Conservation (phyloP, 2,888 invertebrate genomes). For the Acronicta alni region DNA sequence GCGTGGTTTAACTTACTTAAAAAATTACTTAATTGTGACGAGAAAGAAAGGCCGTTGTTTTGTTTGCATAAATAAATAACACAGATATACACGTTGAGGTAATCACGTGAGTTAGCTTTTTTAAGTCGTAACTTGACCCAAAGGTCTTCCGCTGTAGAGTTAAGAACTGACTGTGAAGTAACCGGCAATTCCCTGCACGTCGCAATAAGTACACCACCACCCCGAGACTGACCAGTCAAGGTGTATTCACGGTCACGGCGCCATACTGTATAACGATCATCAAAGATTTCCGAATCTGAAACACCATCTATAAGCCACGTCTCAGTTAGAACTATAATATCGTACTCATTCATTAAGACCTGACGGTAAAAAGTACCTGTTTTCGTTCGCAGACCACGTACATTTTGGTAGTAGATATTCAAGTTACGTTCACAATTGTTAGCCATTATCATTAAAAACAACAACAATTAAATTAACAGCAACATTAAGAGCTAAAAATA, state of each 20-base stretch:
- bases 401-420: constrained; percentile 6
- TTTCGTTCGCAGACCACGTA: constrained; percentile 16
- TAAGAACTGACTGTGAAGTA: background rate
- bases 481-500: background rate
- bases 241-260: constrained; percentile 23
- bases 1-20: constrained; percentile 1
- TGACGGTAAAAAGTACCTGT: constrained; percentile 15
- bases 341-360: constrained; percentile 1
- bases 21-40: background rate
- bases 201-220: constrained; percentile 27
- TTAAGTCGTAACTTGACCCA: constrained; percentile 11
- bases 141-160: constrained; percentile 24
- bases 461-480: background rate
- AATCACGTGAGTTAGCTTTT: constrained; percentile 3
- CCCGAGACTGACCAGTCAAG: constrained; percentile 7
- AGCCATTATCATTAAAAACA: background rate
- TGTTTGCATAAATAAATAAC: constrained; percentile 7
- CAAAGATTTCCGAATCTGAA: constrained; percentile 18
- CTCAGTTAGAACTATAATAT: constrained; percentile 23
- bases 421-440: background rate
- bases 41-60: constrained; percentile 3
- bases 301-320: constrained; percentile 25
- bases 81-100: constrained; percentile 7
- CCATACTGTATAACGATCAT: constrained; percentile 21
- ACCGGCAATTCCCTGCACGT: constrained; percentile 14